Conservation (phyloP, 1,140 invertebrate genomes). For the Dolichoris vasculosae region DNA sequence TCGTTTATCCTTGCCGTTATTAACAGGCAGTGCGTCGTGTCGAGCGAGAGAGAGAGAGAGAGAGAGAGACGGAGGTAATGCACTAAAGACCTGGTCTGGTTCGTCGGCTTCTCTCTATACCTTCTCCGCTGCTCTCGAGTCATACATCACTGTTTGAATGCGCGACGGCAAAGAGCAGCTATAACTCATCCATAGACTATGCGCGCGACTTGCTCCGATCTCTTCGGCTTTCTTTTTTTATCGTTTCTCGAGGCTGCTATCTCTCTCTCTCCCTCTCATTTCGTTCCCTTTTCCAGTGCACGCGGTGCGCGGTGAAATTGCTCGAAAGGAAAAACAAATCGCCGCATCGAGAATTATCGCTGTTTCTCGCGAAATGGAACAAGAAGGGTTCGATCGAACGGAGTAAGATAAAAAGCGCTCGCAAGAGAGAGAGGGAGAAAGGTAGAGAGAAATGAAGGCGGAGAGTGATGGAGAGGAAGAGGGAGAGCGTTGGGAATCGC, state of each 20-base stretch:
- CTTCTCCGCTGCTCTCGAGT: conserved; percentile 64
- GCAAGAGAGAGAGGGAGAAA: no score
- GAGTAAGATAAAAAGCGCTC: conserved; percentile 31
- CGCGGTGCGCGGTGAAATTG: conserved; percentile 28
- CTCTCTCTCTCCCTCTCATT: background rate
- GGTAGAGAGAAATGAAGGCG: no score
- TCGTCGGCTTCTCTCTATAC: conserved; percentile 55
- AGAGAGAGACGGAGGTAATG: background rate
- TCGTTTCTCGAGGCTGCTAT: conserved; percentile 42
- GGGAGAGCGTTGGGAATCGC: background rate
- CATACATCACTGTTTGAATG: conserved; percentile 71
- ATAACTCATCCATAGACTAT: conserved; percentile 72
- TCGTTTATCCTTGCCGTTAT: conserved; percentile 70
- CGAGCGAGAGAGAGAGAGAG: background rate
- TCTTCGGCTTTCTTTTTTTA: conserved; percentile 43
- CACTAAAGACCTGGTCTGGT: conserved; percentile 47
- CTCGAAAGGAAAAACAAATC: conserved; percentile 47
- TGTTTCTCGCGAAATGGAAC: conserved; percentile 33
- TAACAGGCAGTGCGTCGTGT: conserved; percentile 69
- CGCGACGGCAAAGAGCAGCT: conserved; percentile 71
- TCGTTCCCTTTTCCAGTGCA: background rate
- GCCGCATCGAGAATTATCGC: conserved; percentile 41
- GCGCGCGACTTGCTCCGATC: conserved; percentile 59
- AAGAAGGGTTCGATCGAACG: conserved; percentile 28
- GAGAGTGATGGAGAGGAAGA: no score